Percentiles rank a stretch among this genome's conserved stretches.
Conservation (phyloP, 2,888 invertebrate species). For the Thecocarcelia acutangulata region DNA sequence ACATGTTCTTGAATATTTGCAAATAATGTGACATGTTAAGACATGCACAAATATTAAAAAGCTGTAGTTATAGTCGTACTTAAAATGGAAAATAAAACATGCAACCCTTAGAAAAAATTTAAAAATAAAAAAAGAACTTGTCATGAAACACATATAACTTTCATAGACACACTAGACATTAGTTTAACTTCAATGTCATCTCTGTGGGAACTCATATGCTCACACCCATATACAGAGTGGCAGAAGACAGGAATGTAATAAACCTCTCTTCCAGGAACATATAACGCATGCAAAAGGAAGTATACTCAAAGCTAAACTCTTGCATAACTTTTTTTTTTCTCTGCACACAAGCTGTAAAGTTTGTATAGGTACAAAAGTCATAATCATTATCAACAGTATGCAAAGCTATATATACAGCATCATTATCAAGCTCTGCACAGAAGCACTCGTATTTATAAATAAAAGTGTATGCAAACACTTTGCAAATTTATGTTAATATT, state of each 20-base stretch:
- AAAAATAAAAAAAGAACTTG: conserved; percentile 32
- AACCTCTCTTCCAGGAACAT: conserved; percentile 3
- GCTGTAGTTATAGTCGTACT: conserved; percentile 9
- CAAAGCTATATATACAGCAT: conserved; percentile 1
- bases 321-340: conserved; percentile 14
- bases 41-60: conserved; percentile 62
- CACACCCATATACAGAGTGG: not conserved
- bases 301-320: conserved; percentile 46
- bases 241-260: conserved; percentile 4
- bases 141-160: conserved; percentile 49
- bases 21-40: conserved; percentile 68
- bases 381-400: conserved; percentile 44
- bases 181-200: conserved; percentile 67
- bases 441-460: not conserved
- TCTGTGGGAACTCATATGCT: not conserved
- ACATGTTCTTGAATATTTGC: conserved; percentile 51
- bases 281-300: conserved; percentile 42
- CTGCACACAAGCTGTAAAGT: not conserved
- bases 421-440: conserved; percentile 27
- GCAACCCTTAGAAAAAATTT: conserved; percentile 30
- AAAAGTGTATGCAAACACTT: conserved; percentile 12
- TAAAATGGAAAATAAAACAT: conserved; percentile 13
- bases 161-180: conserved; percentile 60
- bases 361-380: conserved; percentile 18
- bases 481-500: conserved; percentile 59